Base-by-base conservation (phyloP, 2,113 vertebrate species). In the Pristiophorus japonicus region DNA sequence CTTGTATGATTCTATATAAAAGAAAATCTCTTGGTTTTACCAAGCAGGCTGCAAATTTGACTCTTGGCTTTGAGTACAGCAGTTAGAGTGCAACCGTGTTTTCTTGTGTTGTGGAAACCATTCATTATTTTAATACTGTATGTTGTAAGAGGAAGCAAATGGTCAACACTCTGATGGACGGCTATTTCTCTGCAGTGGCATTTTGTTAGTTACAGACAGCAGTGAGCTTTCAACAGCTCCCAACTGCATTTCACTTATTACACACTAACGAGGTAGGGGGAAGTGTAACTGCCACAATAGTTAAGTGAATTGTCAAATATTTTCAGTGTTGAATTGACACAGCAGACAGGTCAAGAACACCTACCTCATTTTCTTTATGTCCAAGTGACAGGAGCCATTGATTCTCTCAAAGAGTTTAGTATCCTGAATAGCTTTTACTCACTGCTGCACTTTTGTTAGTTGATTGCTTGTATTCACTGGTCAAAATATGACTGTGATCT, bases 271-370 rank as follows among this genome's bases (percentile, higher is more conserved):
- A 94, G 91, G 63, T 14, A 14, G 63, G n/a, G 62, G 59, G n/a
- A 94, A 45, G n/a, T 42, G 91, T 42, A 90, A 59, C 45, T 90
- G 87, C 27, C 87, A 62, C 51, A 51, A 90, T 62, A 27, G 91
- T 94, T 67, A 66, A 94, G 91, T 66, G 62, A 66, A 27, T 67
- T 94, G 91, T 66, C 91, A 94, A 94, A 66, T 94, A 94, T 65
- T 66, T 94, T 27, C 63, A 67, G 63, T 55, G 34, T 45, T 94
- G 91, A 67, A 94, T 94, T 94, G 91, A 94, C 22, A 45, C 59
- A 65, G 20, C 38, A 66, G 8, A 45, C 38, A 66, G 63, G 91
- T 65, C 63, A 65, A 94, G 62, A 65, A 66, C 62, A 45, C 18
- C 63, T 94, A 30, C n/a, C 91, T 94, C 91, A 66, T 65, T 66